Evolutionary conservation across 37 sponge, comb jelly and placozoan species (phyloP).

Genomic region (Halisarca cf. caerulea): DNA sequence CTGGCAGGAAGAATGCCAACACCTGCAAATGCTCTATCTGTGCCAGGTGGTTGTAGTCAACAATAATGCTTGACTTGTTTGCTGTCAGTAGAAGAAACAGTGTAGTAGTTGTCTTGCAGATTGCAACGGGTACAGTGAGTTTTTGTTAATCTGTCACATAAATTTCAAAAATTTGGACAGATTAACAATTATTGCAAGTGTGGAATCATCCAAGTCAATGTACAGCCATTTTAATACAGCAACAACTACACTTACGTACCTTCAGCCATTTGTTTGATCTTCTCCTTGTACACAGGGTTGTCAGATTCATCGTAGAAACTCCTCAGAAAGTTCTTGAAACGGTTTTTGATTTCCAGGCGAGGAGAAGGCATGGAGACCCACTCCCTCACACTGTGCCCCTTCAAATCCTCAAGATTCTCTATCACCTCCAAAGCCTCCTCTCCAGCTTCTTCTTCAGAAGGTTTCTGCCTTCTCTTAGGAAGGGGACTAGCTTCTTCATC

Average conservation of each 20-base stretch:
- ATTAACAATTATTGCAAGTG: too few species aligned
- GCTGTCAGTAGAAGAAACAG: slow-evolving; percentile 35
- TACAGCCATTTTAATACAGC: background rate
- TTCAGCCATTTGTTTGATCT: slow-evolving; percentile 97
- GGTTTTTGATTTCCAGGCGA: slow-evolving; percentile 92
- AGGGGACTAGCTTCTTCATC: slow-evolving; percentile 49
- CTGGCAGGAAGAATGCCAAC: slow-evolving; percentile 98
- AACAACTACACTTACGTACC: slow-evolving; percentile 49
- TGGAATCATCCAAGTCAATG: background rate
- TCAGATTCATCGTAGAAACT: slow-evolving; percentile 87
- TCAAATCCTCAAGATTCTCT: slow-evolving; percentile 95
- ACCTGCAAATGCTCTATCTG: slow-evolving; percentile 68
- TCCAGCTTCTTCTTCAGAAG: slow-evolving; percentile 19
- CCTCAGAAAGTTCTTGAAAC: slow-evolving; percentile 92
- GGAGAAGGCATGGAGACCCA: slow-evolving; percentile 98
- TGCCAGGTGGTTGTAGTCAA: slow-evolving; percentile 92
- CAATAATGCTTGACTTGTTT: slow-evolving; percentile 90
- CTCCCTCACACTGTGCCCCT: slow-evolving; percentile 95
- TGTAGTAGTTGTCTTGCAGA: too few species aligned
- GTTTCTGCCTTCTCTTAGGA: slow-evolving; percentile 39
- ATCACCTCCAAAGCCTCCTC: slow-evolving; percentile 77
- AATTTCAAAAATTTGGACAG: too few species aligned
- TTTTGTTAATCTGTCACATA: too few species aligned
- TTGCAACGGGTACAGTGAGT: too few species aligned
- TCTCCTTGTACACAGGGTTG: slow-evolving; percentile 84